phyloP scores from a whole-genome alignment of 2,797 vertebrate species.

The Bradypodion pumilum region DNA sequence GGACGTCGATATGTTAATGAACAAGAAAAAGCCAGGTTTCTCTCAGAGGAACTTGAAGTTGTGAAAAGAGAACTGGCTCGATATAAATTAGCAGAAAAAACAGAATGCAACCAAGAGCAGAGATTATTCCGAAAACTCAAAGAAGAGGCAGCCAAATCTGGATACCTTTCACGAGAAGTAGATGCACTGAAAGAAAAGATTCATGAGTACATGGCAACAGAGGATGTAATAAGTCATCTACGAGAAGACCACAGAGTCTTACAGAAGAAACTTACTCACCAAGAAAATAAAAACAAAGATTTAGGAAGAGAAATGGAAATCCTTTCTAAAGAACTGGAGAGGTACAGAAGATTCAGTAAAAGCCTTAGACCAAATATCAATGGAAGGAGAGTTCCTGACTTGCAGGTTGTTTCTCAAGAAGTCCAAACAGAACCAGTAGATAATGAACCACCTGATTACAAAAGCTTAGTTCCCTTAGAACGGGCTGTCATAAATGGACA shows the following conservation, averaged over 20 bases:
- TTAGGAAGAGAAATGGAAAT: slow-evolving; percentile 92
- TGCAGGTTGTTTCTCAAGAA: slow-evolving; percentile 92
- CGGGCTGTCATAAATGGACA: slow-evolving; percentile 86
- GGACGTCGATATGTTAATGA: slow-evolving; percentile 87
- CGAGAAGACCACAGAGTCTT: slow-evolving; percentile 88
- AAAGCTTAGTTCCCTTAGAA: slow-evolving; percentile 83
- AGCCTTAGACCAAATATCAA: slow-evolving; percentile 87
- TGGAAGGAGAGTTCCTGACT: slow-evolving; percentile 89
- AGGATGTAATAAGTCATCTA: slow-evolving; percentile 89
- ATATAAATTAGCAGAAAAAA: slow-evolving; percentile 92
- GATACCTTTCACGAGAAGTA: slow-evolving; percentile 89
- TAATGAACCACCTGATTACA: slow-evolving; percentile 81
- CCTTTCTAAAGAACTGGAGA: slow-evolving; percentile 89
- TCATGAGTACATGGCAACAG: slow-evolving; percentile 91
- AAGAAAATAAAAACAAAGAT: slow-evolving; percentile 93
- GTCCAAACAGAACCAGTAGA: slow-evolving; percentile 91
- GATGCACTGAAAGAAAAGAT: slow-evolving; percentile 94
- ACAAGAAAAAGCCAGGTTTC: slow-evolving; percentile 83
- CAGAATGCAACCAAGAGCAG: slow-evolving; percentile 89
- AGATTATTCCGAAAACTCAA: slow-evolving; percentile 89
- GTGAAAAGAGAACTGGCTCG: slow-evolving; percentile 88
- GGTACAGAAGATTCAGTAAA: slow-evolving; percentile 91
- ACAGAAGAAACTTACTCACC: slow-evolving; percentile 91
- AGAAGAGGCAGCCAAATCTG: slow-evolving; percentile 93
- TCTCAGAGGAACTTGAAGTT: slow-evolving; percentile 89